Evolutionary conservation across 2,888 invertebrate species (phyloP), one percentile per base, ranked within the genome.

Genomic region (Lysandra coridon): DNA sequence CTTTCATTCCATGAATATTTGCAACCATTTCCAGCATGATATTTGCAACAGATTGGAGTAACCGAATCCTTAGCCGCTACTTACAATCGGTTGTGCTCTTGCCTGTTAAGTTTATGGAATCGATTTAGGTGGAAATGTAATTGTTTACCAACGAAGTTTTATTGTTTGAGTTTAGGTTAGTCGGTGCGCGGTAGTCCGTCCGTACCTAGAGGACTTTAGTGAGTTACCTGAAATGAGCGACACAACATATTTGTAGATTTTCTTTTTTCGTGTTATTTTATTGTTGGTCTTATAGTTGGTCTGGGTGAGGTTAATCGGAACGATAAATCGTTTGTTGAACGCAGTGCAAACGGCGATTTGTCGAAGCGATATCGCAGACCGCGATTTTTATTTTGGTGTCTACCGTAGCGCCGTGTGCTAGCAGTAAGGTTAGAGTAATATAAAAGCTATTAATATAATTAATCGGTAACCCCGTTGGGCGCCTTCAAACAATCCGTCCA

Each of bases 1-100:
- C 53, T 53, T 53, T 53, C 53, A 14, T 10, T 44, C 44, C 44
- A 23, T 23, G 23, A 23, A 23, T 23, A 23, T 23, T 23, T 23
- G 0, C 23, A 23, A 23, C 23, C 23, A 23, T 23, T 23, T 23
- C 23, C 23, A 23, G 17, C 57, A 14, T 17, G 53, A 53, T 5
- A 14, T 57, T 49, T 49, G 10, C 2, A 57, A 57, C 1, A 57
- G 57, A 17, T 57, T 17, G 57, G 57, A 1, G 57, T 57, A 57
- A 57, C 17, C 17, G 17, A 14, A 57, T 57, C 57, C 17, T 57
- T 95, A 95, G 94, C 88, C 88, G 94, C 94, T 95, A 95, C 94
- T 94, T 95, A 94, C 92, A 94, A 94, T 95, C 92, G 95, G 95
- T 95, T 95, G 94, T 95, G 95, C 95, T 95, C 95, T 95, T 95